Percentiles rank a stretch among this genome's conserved stretches.
phyloP scores from a whole-genome alignment of 2,888 invertebrate species.

The Rhyacophila evoluta region DNA sequence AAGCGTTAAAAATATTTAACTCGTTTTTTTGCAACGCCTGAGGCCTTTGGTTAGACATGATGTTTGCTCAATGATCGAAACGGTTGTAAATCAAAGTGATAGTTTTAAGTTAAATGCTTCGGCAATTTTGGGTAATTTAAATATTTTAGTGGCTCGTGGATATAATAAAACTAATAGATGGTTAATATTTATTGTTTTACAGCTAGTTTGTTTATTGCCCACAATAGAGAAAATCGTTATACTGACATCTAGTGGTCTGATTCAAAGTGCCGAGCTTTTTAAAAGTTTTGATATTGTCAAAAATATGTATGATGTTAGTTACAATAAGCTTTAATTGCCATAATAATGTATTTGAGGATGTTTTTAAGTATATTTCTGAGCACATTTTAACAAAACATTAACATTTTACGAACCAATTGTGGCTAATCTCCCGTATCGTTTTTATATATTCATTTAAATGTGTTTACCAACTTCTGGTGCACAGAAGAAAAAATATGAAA shows the following conservation, averaged over 20 bases:
- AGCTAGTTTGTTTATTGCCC: not conserved
- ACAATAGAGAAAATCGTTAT: not conserved
- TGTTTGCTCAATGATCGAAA: not conserved
- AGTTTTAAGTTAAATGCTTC: not conserved
- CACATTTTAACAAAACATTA: too few relatives aligned
- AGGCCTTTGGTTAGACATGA: not conserved
- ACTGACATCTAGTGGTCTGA: not conserved
- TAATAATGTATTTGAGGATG: too few relatives aligned
- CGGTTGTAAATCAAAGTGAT: not conserved
- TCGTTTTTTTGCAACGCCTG: not conserved
- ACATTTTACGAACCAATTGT: too few relatives aligned
- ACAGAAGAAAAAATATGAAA: too few relatives aligned
- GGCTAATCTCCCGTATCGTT: too few relatives aligned
- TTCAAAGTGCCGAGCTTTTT: slow-evolving; percentile 3
- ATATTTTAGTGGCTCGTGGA: slow-evolving; percentile 11
- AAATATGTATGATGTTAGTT: too few relatives aligned
- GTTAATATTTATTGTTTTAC: slow-evolving; percentile 16
- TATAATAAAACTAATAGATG: slow-evolving; percentile 3
- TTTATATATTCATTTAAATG: too few relatives aligned
- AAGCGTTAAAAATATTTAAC: not conserved
- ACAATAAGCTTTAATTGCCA: not conserved
- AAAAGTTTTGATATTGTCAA: too few relatives aligned
- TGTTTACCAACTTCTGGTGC: too few relatives aligned
- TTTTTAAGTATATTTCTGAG: too few relatives aligned
- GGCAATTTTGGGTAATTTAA: not conserved